Evolutionary conservation across 2,113 vertebrate species (phyloP).

Genomic region (Coturnix japonica): DNA sequence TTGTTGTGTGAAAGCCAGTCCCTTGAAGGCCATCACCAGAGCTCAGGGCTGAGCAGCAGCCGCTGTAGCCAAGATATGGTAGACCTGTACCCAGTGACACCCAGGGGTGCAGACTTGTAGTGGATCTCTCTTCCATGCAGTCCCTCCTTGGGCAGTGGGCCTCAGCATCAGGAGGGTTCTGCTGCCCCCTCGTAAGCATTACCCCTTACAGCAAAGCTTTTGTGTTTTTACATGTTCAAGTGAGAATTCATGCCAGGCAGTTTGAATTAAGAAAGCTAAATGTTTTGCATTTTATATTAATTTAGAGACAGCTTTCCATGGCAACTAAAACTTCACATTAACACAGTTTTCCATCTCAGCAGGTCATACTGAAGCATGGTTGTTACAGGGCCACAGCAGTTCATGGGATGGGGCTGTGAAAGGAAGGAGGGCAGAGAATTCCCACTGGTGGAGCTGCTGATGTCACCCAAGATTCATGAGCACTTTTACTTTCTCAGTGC

Average conservation of each 20-base stretch:
- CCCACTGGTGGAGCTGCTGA: neutral
- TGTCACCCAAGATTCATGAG: neutral
- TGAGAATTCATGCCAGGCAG: neutral
- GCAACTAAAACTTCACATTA: neutral
- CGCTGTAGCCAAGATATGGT: neutral
- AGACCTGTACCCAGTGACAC: neutral
- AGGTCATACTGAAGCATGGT: neutral
- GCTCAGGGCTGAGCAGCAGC: neutral
- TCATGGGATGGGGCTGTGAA: neutral
- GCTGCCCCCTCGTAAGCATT: neutral
- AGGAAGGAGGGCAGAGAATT: neutral
- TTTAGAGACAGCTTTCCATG: neutral
- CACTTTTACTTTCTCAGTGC: neutral
- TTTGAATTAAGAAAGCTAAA: neutral
- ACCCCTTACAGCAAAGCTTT: neutral
- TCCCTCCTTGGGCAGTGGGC: neutral
- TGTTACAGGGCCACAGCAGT: neutral
- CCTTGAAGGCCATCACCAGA: neutral
- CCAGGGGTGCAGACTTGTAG: neutral
- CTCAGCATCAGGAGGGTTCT: neutral
- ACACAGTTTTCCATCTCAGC: neutral
- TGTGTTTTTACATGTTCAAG: neutral
- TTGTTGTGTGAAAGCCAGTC: fast-evolving
- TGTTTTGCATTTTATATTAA: neutral
- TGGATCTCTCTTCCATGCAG: neutral